Percentiles rank a stretch among this genome's conserved stretches.
phyloP scores from a whole-genome alignment of 2,888 invertebrate species.

The Acanthococcus lagerstroemiae region DNA sequence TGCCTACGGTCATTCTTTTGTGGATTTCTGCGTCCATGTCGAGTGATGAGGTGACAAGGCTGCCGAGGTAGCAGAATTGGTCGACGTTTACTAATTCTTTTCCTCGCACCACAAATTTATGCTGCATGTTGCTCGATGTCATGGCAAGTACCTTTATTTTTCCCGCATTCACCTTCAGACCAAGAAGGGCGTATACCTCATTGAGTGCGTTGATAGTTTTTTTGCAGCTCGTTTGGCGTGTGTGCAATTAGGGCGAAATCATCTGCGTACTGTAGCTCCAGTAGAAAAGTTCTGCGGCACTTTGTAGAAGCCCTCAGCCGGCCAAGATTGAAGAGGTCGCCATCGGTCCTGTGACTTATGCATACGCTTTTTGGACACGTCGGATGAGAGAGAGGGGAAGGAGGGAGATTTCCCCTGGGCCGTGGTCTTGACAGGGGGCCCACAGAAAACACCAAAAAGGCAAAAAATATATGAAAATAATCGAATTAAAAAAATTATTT shows the following conservation, averaged over 20 bases:
- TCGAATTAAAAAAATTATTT: too few species aligned
- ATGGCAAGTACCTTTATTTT: neutral
- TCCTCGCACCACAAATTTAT: neutral
- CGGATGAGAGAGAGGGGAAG: too few species aligned
- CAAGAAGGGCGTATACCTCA: neutral
- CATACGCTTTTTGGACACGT: neutral
- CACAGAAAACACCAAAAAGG: too few species aligned
- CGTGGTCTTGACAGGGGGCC: too few species aligned
- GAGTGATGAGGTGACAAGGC: neutral
- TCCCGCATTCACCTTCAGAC: neutral
- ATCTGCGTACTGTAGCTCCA: neutral
- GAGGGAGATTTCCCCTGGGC: too few species aligned
- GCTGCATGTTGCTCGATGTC: neutral
- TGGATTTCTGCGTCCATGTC: neutral
- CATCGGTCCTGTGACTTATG: neutral
- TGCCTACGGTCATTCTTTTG: neutral
- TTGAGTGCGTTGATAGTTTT: neutral
- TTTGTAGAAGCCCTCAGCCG: neutral
- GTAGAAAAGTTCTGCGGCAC: neutral
- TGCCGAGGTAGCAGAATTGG: too few species aligned
- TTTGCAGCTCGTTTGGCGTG: neutral
- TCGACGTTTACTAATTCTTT: neutral
- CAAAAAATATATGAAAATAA: too few species aligned
- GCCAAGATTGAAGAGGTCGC: neutral
- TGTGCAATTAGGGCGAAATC: neutral